Evolutionary conservation across 2,113 vertebrate species (phyloP), one percentile per base, ranked within the genome.

Genomic region (Xiphophorus couchianus): DNA sequence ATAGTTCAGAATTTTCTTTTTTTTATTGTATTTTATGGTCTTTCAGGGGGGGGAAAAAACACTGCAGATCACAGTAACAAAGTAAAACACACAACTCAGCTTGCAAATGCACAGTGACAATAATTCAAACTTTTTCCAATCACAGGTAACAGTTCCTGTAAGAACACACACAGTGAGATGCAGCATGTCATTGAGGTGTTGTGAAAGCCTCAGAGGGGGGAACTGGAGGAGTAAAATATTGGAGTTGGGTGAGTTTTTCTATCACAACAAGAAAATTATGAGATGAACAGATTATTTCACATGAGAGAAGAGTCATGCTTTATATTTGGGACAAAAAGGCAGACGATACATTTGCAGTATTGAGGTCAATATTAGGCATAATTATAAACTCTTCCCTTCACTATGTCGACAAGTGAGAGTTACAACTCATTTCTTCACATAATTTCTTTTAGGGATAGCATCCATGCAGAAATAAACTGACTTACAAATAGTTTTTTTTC

Each of bases 31-130:
- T 80, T 86, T 85, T 27, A 58, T 87, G 69, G 66, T 87, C 69
- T 82, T 81, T 48, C 74, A 81, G 74, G 73, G 80, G 86, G 3
- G 10, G 35, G 1, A 67, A 66, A 65, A 77, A 71, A 80, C 78
- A 78, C 33, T 72, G 69, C 39, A 73, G 70, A 67, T 74, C 76
- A 91, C 82, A 37, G 85, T 83, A 81, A 87, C 85, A 86, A 80
- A 58, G 51, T 58, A 58, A 86, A 86, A 91, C 77, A 89, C 75
- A 88, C 83, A 91, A 78, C 76, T 86, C 83, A 77, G 77, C 82
- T 89, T 79, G 77, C 87, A 86, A 88, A 84, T 58, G 82, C 81
- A 92, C 90, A 90, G 63, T 30, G 74, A 92, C 84, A 78, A 77
- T 81, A 82, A 31, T 74, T 69, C 74, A 76, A 62, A 72, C 73